Base-by-base conservation (phyloP, 2,797 vertebrate genomes). In the Sphaeramia orbicularis region DNA sequence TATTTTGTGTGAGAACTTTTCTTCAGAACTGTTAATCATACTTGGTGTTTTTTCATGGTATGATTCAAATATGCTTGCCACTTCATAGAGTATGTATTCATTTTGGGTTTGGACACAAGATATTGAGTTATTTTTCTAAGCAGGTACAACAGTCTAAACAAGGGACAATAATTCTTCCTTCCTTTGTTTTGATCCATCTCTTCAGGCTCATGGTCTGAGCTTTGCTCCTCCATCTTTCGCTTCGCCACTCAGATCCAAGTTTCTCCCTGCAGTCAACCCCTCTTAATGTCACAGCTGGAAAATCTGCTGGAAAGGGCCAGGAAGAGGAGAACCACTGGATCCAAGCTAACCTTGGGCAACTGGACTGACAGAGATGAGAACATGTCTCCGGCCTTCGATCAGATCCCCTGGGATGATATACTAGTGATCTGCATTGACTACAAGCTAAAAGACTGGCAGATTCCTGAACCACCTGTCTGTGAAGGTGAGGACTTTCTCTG, bases 321-420 rank as follows among this genome's bases (percentile, higher is more conserved):
- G 15, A 21, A 0, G 0, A 49, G 43, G 43, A 50, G 2, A 51
- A 62, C 40, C 35, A 45, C n/a, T 1, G 0, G 61, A 35, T 65
- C 41, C 7, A 69, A 64, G 5, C n/a, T 19, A 0, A 85, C 85
- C 9, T 81, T 72, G n/a, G 74, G 78, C 0, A 85, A 85, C 2
- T 69, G 81, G 2, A 74, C 86, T 3, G 76, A 14, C 1, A 65
- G 52, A 14, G 35, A 11, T 7, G 66, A 62, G 1, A 41, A 40
- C 4, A 37, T 7, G 2, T 80, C 86, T 38, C 93, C 92, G 3
- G 84, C 89, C 0, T 93, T 93, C n/a, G 52, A 86, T 0, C 89
- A 89, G 36, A 91, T 99, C 51, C 97, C 96, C 0, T 99, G 97
- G 98, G 96, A 96, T 2, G 94, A 94, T 2, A 65, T 98, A 21